Conservation (phyloP, 2,888 invertebrate genomes). For the Litoditis marina region DNA sequence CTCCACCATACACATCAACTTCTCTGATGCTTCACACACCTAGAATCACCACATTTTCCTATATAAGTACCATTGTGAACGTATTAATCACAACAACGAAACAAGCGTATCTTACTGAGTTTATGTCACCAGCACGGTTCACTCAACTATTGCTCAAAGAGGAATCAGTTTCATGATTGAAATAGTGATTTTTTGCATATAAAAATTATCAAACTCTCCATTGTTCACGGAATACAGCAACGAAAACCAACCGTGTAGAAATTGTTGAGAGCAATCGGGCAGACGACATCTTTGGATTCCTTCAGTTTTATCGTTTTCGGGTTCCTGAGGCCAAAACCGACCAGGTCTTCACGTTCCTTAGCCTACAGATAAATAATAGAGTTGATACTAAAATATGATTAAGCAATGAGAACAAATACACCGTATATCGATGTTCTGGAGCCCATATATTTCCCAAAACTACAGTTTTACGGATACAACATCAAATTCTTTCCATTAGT, state of each 20-base stretch:
- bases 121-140: too few relatives aligned
- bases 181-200: background rate
- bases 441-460: too few relatives aligned
- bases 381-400: too few relatives aligned
- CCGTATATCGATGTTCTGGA: too few relatives aligned
- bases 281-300: conserved; percentile 34
- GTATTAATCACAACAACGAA: too few relatives aligned
- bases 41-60: conserved; percentile 18
- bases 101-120: too few relatives aligned
- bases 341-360: conserved; percentile 83
- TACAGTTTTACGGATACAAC: too few relatives aligned
- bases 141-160: too few relatives aligned
- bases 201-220: background rate
- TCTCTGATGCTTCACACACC: conserved; percentile 74
- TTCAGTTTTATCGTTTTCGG: conserved; percentile 42
- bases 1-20: conserved; percentile 76
- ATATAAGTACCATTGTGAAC: background rate
- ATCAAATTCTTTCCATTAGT: too few relatives aligned
- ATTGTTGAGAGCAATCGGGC: conserved; percentile 40
- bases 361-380: conserved; percentile 70
- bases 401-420: too few relatives aligned
- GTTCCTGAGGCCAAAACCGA: conserved; percentile 75
- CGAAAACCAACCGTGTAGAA: conserved; percentile 31
- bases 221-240: background rate
- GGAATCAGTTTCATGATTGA: too few relatives aligned